Evolutionary conservation across 2,797 vertebrate species (phyloP).

Genomic region (Clarias fuscus): DNA sequence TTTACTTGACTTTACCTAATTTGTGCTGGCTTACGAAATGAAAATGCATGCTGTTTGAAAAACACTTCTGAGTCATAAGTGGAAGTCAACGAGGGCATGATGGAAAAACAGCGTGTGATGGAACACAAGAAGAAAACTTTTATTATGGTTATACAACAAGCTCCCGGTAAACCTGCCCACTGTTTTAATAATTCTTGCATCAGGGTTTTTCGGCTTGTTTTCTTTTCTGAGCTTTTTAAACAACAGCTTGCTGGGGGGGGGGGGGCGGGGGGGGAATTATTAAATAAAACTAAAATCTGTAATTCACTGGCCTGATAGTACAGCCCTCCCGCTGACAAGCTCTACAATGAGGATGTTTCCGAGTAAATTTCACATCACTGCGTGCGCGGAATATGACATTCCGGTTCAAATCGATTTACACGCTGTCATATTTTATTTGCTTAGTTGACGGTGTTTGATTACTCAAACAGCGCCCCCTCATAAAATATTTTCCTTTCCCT

Average conservation of each 20-base stretch:
- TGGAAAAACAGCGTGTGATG: neutral
- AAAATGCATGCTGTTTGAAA: neutral
- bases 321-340: neutral
- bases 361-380: neutral
- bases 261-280: neutral
- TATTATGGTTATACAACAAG: neutral
- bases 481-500: neutral
- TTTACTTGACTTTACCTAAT: neutral
- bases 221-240: neutral
- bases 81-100: conserved; percentile 1
- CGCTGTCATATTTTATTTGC: neutral
- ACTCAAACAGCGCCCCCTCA: neutral
- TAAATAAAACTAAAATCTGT: neutral
- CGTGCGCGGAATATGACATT: neutral
- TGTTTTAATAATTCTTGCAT: neutral
- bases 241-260: neutral
- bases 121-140: neutral
- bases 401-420: neutral
- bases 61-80: conserved; percentile 8
- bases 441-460: neutral
- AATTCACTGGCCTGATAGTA: neutral
- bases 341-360: neutral
- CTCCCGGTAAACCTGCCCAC: neutral
- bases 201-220: neutral
- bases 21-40: neutral